A percentile compares a stretch with the other conserved stretches of the same genome.
These are phyloP conservation scores for Dendrolimus houi DNA, from an alignment of 2,888 invertebrate species.

Conservation along the genomic window DNA sequence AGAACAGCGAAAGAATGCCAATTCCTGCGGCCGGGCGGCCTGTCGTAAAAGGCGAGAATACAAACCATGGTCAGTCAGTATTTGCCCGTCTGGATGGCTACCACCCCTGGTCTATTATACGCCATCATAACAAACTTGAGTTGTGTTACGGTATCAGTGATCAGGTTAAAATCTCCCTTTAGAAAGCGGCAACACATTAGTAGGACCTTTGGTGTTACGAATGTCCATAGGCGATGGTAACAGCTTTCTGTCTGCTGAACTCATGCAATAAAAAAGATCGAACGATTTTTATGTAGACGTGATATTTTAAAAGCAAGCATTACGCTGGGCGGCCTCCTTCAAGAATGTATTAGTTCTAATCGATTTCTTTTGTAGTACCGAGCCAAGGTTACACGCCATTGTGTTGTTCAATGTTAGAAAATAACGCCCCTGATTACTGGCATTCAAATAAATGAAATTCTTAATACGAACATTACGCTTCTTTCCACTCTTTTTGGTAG, in stretches of 20 bases:
- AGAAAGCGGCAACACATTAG: neutral
- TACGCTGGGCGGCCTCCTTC: no score
- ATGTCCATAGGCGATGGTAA: neutral
- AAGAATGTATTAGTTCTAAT: no score
- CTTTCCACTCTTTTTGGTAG: no score
- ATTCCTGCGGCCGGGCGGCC: neutral
- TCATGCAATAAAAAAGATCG: neutral
- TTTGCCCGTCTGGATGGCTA: neutral
- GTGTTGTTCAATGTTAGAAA: no score
- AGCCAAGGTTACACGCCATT: no score
- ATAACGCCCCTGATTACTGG: no score
- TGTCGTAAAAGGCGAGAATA: neutral
- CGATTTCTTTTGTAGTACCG: no score
- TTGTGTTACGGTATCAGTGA: neutral
- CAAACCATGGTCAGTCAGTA: neutral
- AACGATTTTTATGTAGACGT: no score
- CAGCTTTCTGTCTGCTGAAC: neutral
- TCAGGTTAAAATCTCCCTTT: neutral
- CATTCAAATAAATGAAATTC: no score
- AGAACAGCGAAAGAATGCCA: neutral
- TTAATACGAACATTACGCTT: no score
- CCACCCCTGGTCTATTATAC: neutral
- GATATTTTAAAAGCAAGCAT: no score
- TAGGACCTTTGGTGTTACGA: neutral
- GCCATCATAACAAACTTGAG: neutral